A percentile compares a stretch with the other conserved stretches of the same genome.
Conservation (phyloP, 2,888 invertebrate species). For the Chouioia cunea region DNA sequence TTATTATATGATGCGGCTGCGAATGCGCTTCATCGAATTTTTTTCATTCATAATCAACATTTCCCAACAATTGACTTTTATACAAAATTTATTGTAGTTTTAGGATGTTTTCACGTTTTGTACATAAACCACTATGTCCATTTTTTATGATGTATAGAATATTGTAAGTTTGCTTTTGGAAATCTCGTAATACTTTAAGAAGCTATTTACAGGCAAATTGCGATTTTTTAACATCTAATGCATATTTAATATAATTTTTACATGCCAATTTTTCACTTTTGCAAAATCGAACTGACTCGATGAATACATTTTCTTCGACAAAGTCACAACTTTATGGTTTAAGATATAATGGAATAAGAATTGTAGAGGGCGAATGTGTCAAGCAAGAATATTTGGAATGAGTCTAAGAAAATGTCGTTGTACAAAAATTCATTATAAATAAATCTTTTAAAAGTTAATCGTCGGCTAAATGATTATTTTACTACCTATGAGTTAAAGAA, state of each 20-base stretch:
- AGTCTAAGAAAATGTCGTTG: slow-evolving; percentile 53
- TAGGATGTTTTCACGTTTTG: slow-evolving; percentile 44
- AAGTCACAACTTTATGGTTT: slow-evolving; percentile 37
- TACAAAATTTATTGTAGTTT: slow-evolving; percentile 42
- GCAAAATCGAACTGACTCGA: slow-evolving; percentile 5
- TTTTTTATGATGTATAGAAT: slow-evolving; percentile 26
- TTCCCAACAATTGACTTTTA: slow-evolving; percentile 29
- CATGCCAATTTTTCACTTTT: slow-evolving; percentile 16
- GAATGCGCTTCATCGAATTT: slow-evolving; percentile 7
- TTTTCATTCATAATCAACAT: slow-evolving; percentile 8
- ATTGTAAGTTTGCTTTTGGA: slow-evolving; percentile 20
- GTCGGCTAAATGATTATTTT: too few relatives aligned
- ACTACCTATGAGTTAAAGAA: too few relatives aligned
- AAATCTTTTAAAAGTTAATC: slow-evolving; percentile 56
- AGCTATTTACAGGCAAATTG: slow-evolving; percentile 20
- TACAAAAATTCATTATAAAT: slow-evolving; percentile 57
- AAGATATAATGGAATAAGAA: slow-evolving; percentile 50
- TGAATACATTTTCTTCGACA: slow-evolving; percentile 10
- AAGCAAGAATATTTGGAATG: slow-evolving; percentile 34
- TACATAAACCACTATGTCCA: slow-evolving; percentile 33
- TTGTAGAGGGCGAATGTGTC: slow-evolving; percentile 46
- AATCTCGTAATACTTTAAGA: slow-evolving; percentile 12
- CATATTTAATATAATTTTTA: slow-evolving; percentile 22
- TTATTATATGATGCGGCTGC: slow-evolving; percentile 15
- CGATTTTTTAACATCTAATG: background rate